A percentile compares a stretch with the other conserved stretches of the same genome.
Evolutionary conservation across 2,797 vertebrate species (phyloP).

Genomic region (Phoxinus dragarum): DNA sequence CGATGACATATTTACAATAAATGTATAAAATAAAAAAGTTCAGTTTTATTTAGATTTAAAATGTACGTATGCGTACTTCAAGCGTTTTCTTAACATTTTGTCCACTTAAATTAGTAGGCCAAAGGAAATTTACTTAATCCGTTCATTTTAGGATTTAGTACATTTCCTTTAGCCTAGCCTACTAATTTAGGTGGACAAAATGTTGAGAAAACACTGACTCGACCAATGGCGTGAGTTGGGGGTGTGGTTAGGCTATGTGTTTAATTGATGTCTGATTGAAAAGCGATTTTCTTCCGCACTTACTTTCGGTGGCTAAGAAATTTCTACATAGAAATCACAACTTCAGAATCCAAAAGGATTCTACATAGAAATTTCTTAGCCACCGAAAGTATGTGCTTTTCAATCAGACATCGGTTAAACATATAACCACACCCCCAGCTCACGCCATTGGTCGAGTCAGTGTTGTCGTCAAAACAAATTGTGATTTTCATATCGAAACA

Average conservation of each 20-base stretch:
- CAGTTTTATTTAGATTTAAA: neutral
- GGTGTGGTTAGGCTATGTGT: no score
- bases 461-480: neutral
- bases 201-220: no score
- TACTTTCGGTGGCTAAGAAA: no score
- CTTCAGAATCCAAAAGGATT: no score
- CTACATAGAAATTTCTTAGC: no score
- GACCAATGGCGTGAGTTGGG: no score
- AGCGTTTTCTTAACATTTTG: neutral
- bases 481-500: neutral
- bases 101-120: neutral
- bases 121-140: neutral
- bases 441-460: neutral
- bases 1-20: constrained; percentile 67
- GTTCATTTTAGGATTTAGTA: no score
- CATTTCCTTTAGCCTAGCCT: no score
- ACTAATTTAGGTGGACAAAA: no score
- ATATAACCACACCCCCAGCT: neutral
- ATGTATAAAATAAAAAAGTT: neutral
- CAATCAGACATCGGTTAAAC: neutral
- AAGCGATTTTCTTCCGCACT: no score
- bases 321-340: no score
- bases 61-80: neutral
- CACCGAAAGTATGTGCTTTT: neutral
- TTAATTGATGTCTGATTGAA: no score